These are phyloP conservation scores for Tricholauxania praeusta DNA, from an alignment of 2,888 invertebrate species.

Conservation along the genomic window DNA sequence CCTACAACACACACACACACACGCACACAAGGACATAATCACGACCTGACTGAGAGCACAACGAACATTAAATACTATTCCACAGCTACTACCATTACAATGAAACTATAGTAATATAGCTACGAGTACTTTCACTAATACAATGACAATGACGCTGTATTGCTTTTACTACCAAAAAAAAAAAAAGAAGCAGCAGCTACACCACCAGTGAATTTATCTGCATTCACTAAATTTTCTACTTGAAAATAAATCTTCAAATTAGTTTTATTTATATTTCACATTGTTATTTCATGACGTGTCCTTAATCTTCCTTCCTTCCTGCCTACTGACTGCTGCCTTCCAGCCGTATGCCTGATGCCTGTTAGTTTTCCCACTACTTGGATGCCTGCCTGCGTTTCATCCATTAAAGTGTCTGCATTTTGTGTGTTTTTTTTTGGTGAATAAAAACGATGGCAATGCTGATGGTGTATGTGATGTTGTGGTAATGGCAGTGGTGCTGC, in stretches of 20 bases:
- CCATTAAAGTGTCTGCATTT: conserved; percentile 43
- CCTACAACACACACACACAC: neutral
- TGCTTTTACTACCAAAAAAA: neutral
- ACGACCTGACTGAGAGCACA: neutral
- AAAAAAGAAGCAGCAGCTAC: neutral
- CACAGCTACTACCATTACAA: neutral
- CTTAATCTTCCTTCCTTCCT: conserved; percentile 31
- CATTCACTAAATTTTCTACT: conserved; percentile 35
- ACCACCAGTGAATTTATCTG: conserved; percentile 31
- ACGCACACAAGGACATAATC: neutral
- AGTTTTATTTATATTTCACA: conserved; percentile 39
- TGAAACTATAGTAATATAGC: too few species aligned
- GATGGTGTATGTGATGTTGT: neutral
- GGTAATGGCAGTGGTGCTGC: neutral
- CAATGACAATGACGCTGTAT: neutral
- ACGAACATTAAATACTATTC: neutral
- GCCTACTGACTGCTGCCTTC: neutral
- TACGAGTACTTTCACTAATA: neutral
- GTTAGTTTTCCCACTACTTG: conserved; percentile 32
- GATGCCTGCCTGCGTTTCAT: conserved; percentile 38
- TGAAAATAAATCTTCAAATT: conserved; percentile 38
- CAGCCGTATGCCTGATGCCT: conserved; percentile 4
- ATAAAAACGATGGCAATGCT: conserved; percentile 43
- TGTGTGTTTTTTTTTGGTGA: conserved; percentile 56
- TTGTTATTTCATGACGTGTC: conserved; percentile 34